Evolutionary conservation across 2,113 vertebrate genomes (phyloP).

Genomic region (Myrmecobius fasciatus): DNA sequence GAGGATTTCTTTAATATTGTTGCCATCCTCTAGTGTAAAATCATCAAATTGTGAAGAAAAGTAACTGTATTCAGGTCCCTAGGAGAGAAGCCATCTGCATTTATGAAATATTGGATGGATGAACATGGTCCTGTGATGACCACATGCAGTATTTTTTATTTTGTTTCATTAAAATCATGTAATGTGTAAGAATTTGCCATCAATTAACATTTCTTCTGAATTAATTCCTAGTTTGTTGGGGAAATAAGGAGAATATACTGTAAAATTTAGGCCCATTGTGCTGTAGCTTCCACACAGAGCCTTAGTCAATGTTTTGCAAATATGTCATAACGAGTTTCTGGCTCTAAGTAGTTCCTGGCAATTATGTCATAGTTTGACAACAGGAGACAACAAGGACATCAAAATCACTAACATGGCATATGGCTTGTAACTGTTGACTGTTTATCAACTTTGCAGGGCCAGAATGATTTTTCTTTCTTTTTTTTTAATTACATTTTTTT

Average conservation of each 20-base stretch:
- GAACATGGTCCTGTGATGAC: conserved; percentile 2
- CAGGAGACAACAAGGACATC: neutral
- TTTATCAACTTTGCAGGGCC: neutral
- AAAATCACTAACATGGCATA: neutral
- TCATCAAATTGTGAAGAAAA: neutral
- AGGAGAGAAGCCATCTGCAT: conserved; percentile 18
- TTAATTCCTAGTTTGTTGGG: neutral
- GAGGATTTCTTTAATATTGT: neutral
- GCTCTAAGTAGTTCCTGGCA: neutral
- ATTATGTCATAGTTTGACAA: neutral
- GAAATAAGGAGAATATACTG: conserved; percentile 6
- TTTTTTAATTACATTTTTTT: neutral
- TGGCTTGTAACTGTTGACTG: neutral
- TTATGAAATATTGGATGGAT: conserved; percentile 28
- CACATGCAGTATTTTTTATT: neutral
- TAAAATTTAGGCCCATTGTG: neutral
- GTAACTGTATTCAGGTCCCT: neutral
- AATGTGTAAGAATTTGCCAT: conserved; percentile 1
- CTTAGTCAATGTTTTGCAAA: neutral
- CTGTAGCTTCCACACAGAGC: conserved; percentile 14
- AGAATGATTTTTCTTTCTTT: neutral
- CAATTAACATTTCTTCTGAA: conserved; percentile 30
- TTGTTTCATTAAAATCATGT: conserved; percentile 29
- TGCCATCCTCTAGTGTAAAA: conserved; percentile 37
- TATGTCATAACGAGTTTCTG: conserved; percentile 12